phyloP scores from a whole-genome alignment of 2,113 vertebrate genomes.

The Rousettus leschenaultii region DNA sequence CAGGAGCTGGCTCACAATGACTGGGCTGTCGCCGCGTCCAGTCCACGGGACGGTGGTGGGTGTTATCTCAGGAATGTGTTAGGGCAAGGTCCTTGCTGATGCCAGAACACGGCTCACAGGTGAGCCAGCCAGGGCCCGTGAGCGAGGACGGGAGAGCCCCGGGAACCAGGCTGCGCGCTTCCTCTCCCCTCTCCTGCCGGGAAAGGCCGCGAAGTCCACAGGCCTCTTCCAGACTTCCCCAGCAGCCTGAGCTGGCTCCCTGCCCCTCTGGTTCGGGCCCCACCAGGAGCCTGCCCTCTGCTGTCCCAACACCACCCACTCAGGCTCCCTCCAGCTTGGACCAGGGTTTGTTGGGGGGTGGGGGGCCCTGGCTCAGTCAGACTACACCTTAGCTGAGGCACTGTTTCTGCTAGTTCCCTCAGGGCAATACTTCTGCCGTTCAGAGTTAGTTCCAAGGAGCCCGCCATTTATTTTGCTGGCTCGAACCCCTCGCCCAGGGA shows the following conservation, averaged over 20 bases:
- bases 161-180: neutral
- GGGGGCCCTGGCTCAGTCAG: neutral
- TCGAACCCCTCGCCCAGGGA: neutral
- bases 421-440: neutral
- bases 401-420: neutral
- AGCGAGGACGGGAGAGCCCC: neutral
- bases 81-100: constrained; percentile 52
- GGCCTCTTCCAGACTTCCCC: neutral
- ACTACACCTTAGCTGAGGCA: neutral
- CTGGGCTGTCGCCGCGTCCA: neutral
- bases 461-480: neutral
- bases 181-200: neutral
- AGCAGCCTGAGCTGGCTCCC: neutral
- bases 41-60: neutral
- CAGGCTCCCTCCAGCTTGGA: neutral
- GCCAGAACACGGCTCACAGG: neutral
- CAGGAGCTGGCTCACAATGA: neutral
- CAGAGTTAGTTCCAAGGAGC: neutral
- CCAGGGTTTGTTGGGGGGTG: neutral
- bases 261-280: neutral
- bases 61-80: constrained; percentile 49
- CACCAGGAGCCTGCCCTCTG: neutral
- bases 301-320: neutral
- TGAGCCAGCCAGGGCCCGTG: neutral
- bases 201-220: neutral